Conservation (phyloP, 2,888 invertebrate genomes). For the Lordiphosa andalusiaca region DNA sequence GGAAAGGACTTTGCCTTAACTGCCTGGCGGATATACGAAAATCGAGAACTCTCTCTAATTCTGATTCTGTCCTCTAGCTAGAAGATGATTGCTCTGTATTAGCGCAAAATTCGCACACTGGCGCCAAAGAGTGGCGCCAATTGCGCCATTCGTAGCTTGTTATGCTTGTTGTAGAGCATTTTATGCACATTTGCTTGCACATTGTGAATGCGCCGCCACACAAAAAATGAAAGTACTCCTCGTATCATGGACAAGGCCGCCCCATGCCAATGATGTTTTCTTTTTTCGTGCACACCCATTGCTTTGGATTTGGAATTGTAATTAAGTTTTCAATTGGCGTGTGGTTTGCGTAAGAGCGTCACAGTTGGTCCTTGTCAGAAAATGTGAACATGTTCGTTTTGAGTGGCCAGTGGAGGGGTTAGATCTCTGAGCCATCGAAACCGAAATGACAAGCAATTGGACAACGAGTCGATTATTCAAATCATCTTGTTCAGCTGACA, state of each 20-base stretch:
- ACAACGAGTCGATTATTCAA: too few relatives aligned
- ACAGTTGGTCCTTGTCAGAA: constrained; percentile 11
- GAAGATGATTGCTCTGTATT: not conserved
- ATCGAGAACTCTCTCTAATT: too few relatives aligned
- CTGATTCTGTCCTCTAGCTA: not conserved
- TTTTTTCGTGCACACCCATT: constrained; percentile 5
- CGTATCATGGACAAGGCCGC: constrained; percentile 52
- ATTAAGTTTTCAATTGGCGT: constrained; percentile 15
- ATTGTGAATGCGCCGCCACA: constrained; percentile 29
- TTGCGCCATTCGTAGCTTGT: constrained; percentile 42
- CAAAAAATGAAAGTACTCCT: constrained; percentile 54
- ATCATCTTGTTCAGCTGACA: too few relatives aligned
- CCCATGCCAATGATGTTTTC: constrained; percentile 27
- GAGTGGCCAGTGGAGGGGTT: too few relatives aligned
- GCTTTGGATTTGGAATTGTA: constrained; percentile 11
- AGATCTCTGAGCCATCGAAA: not conserved
- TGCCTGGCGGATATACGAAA: too few relatives aligned
- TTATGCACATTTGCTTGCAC: constrained; percentile 45
- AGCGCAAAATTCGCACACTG: constrained; percentile 40
- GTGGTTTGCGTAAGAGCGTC: constrained; percentile 8
- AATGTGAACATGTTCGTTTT: too few relatives aligned
- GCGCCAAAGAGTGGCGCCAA: constrained; percentile 33
- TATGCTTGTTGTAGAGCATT: constrained; percentile 43
- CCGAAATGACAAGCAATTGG: too few relatives aligned
- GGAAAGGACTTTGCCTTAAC: too few relatives aligned